Base-by-base conservation (phyloP, 1,140 invertebrate species). In the Chelonus insularis region DNA sequence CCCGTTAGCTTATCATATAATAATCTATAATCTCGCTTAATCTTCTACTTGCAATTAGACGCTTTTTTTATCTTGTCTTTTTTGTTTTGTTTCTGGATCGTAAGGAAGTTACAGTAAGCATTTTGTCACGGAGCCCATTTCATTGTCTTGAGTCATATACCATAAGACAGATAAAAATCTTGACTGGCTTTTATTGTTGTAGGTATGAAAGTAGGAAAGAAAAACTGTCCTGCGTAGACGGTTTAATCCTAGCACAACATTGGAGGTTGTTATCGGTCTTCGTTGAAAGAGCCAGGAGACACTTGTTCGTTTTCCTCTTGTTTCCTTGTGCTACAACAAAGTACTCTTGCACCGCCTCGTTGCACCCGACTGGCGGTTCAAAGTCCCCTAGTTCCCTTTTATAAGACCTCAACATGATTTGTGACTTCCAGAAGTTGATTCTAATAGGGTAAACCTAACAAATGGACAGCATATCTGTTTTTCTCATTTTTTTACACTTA, bases 321-420 rank as follows among this genome's bases (percentile, higher is more conserved):
- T 20, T 47, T 9, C 48, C 2, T 51, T 29, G 8, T 47, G 18
- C 23, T 47, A 41, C 14, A 8, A 32, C 51, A 21, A 54, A 29
- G 25, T 29, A 29, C 25, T 29, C 25, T 57, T 58, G 36, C 21
- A 54, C 57, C 55, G 48, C 62, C 32, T 50, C 62, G 36, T 59
- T 61, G 23, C 52, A 61, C 64, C 48, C 45, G 45, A 23, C 23
- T 51, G 48, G 12, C 23, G 48, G 23, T 51, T 51, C 48, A 51
- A 29, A 51, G 48, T 51, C 45, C 45, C 45, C 18, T 47, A 29
- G 48, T 21, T 29, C 48, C 21, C 20, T 51, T 51, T 29, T 29
- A 51, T 21, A 29, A 51, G 48, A 29, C 48, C 48, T 23, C 25
- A 29, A 29, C 25, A 29, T 29, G 25, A 29, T 29, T 29, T 29